Conservation (phyloP, 1,140 invertebrate genomes). For the Pristionchus pacificus region DNA sequence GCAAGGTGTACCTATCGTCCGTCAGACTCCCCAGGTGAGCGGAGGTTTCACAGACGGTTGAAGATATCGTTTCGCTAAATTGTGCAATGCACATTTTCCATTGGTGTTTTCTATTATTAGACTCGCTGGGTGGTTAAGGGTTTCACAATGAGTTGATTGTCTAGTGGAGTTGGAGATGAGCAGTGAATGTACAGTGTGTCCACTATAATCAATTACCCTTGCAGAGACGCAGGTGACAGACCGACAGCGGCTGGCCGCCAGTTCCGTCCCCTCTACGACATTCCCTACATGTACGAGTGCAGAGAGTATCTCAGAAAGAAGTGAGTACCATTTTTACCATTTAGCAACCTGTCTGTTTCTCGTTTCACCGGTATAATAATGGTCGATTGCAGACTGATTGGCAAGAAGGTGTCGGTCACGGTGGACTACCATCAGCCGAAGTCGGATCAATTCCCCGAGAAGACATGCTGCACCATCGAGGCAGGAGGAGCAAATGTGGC, state of each 20-base stretch:
- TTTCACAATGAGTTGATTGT: too few species aligned
- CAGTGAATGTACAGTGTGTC: background rate
- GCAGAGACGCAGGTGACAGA: constrained; percentile 15
- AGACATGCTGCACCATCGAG: constrained; percentile 84
- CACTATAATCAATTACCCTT: background rate
- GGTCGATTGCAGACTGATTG: constrained; percentile 64
- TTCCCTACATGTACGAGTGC: constrained; percentile 96
- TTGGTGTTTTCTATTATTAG: too few species aligned
- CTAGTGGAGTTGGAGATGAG: too few species aligned
- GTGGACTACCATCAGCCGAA: constrained; percentile 95
- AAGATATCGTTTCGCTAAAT: too few species aligned
- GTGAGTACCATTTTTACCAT: background rate
- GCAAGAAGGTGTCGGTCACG: constrained; percentile 79
- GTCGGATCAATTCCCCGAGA: constrained; percentile 86
- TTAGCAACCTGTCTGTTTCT: too few species aligned
- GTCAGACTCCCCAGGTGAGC: constrained; percentile 78
- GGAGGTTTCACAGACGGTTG: too few species aligned
- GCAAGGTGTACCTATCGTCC: constrained; percentile 92
- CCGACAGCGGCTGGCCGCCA: constrained; percentile 61
- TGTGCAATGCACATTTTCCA: background rate
- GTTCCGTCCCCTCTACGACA: constrained; percentile 85
- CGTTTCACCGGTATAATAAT: too few species aligned
- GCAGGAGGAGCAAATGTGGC: constrained; percentile 84
- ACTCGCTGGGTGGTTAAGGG: too few species aligned
- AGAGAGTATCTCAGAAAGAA: constrained; percentile 87